A percentile compares a stretch with the other conserved stretches of the same genome.
phyloP scores from a whole-genome alignment of 1,140 invertebrate species.

The Drosophila navojoa region DNA sequence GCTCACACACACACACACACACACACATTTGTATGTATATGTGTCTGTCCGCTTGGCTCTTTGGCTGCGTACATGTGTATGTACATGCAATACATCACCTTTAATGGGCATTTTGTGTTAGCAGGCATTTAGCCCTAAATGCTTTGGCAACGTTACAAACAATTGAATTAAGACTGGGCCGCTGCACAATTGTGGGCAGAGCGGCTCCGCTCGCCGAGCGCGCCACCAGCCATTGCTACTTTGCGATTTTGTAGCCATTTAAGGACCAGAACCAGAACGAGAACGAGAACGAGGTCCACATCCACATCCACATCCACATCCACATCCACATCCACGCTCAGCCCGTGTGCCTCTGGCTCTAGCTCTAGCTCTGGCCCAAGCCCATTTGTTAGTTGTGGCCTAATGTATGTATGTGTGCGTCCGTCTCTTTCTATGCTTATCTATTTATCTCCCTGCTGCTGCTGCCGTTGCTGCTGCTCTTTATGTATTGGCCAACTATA shows the following conservation, averaged over 20 bases:
- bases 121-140: constrained; percentile 75
- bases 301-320: too few species aligned
- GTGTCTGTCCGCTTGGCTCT: neutral
- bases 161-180: constrained; percentile 70
- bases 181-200: constrained; percentile 39
- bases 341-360: neutral
- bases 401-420: constrained; percentile 11
- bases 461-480: neutral
- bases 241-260: constrained; percentile 58
- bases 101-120: constrained; percentile 78
- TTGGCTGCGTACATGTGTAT: neutral
- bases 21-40: too few species aligned
- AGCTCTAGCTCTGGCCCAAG: constrained; percentile 11
- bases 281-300: neutral
- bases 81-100: constrained; percentile 60
- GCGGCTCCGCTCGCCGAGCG: neutral
- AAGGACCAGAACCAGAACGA: constrained; percentile 21
- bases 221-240: neutral
- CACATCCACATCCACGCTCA: too few species aligned
- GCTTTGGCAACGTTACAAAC: constrained; percentile 68
- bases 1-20: too few species aligned
- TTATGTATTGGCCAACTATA: constrained; percentile 51
- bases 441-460: constrained; percentile 12
- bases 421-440: constrained; percentile 11
- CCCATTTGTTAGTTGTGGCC: constrained; percentile 65